Conservation (phyloP, 2,113 vertebrate species). For the Calidris pugnax region DNA sequence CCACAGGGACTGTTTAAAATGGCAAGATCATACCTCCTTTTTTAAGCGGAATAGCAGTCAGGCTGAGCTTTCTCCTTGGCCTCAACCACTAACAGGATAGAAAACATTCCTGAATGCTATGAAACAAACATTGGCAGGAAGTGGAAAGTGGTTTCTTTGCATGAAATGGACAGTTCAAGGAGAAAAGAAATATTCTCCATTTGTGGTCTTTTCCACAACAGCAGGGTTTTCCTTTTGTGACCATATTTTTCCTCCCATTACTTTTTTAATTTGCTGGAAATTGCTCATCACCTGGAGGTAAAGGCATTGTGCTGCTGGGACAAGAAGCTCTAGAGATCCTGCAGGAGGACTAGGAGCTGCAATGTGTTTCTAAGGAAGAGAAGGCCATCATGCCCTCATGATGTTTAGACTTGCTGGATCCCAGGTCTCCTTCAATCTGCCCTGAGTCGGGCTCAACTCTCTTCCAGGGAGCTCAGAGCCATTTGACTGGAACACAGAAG, state of each 20-base stretch:
- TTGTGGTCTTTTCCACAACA: neutral
- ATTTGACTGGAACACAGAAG: neutral
- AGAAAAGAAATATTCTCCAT: neutral
- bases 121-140: neutral
- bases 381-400: rapidly evolving
- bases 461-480: neutral
- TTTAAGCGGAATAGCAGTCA: neutral
- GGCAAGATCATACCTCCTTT: neutral
- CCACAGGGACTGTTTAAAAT: neutral
- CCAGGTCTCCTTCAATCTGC: neutral
- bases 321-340: neutral
- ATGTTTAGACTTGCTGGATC: neutral
- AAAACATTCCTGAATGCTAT: neutral
- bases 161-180: neutral
- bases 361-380: neutral
- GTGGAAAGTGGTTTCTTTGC: neutral
- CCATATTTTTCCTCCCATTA: neutral
- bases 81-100: neutral
- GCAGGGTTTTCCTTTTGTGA: neutral
- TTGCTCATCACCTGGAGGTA: neutral
- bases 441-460: neutral
- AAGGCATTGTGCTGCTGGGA: neutral
- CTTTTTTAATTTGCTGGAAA: neutral
- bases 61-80: neutral
- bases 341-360: neutral